Percentiles rank a stretch among this genome's conserved stretches.
phyloP scores from a whole-genome alignment of 2,888 invertebrate species.

The Clanis bilineata region DNA sequence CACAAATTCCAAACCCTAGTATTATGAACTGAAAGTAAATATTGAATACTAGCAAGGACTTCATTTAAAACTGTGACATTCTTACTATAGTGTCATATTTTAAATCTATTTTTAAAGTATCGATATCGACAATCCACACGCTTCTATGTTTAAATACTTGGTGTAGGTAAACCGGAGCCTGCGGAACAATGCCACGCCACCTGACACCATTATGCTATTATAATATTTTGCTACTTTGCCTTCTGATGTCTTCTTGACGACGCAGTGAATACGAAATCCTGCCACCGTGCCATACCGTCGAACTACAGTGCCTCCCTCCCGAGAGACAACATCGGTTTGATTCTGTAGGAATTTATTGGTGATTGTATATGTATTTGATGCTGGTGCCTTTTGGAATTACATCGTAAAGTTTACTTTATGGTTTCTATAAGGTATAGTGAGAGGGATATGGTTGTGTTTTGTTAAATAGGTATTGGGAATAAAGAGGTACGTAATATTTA shows the following conservation, averaged over 20 bases:
- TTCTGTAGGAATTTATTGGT: slow-evolving; percentile 67
- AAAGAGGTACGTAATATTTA: background rate
- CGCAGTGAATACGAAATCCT: slow-evolving; percentile 79
- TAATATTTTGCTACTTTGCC: slow-evolving; percentile 77
- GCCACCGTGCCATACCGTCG: slow-evolving; percentile 29
- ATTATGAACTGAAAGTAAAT: too few relatives aligned
- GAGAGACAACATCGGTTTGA: slow-evolving; percentile 44
- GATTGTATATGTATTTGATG: slow-evolving; percentile 61
- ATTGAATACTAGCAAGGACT: too few relatives aligned
- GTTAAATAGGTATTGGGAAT: background rate
- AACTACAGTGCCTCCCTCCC: slow-evolving; percentile 34
- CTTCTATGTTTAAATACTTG: slow-evolving; percentile 18
- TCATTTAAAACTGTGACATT: too few relatives aligned
- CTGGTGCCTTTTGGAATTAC: slow-evolving; percentile 42
- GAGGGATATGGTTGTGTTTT: slow-evolving; percentile 2
- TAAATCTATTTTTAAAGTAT: slow-evolving; percentile 21
- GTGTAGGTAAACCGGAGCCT: slow-evolving; percentile 44
- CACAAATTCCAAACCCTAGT: too few relatives aligned
- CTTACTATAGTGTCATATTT: too few relatives aligned
- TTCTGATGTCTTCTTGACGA: slow-evolving; percentile 79
- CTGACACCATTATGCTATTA: slow-evolving; percentile 81
- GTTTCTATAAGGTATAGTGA: slow-evolving; percentile 17
- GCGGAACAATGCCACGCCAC: slow-evolving; percentile 71
- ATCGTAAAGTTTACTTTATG: slow-evolving; percentile 49
- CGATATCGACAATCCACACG: slow-evolving; percentile 33